Evolutionary conservation across 2,888 invertebrate species (phyloP), one percentile per base, ranked within the genome.

Genomic region (Agrenia bidenticulata): DNA sequence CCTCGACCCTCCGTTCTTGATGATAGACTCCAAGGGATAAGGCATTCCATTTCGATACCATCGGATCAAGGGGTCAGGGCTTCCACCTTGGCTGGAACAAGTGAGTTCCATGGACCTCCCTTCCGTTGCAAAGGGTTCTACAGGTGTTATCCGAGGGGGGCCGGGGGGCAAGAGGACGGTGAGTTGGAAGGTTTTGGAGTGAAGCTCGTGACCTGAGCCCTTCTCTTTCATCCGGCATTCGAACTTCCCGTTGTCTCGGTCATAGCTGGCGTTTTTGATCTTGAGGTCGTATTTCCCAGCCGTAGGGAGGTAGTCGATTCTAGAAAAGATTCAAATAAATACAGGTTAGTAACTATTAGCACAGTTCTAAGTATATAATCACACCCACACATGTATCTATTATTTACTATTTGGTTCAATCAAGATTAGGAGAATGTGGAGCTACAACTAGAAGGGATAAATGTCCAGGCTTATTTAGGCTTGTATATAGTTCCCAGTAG

Each of bases 111-210:
- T 71, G 24, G 78, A 74, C 57, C 78, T 76, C 19, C 78, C 79
- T 79, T 94, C 94, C 51, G 92, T 90, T 45, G 90, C 91, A 41
- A 88, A 85, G 21, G 91, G 89, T 69, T 87, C 87, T 2, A 86
- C 83, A 0, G 94, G 92, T 13, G 86, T 84, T 64, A 94, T 87
- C 68, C 85, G 81, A 0, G 94, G 94, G 57, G 88, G 85, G 73
- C 89, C 88, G 0, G 94, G 94, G 58, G 88, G 86, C 41, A 92
- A 89, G 65, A 94, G 84, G 64, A 94, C 93, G 32, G 93, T 93
- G 77, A 94, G 84, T 73, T 87, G 86, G 79, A 92, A 88, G 67
- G 80, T 89, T 89, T 69, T 86, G 85, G 50, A 92, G 92, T 26
- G 90, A 90, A 64, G 50, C 41, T 64, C 51, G 79, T 79, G 23